Conservation (phyloP, 2,797 vertebrate species). For the Darevskia nairensis region DNA sequence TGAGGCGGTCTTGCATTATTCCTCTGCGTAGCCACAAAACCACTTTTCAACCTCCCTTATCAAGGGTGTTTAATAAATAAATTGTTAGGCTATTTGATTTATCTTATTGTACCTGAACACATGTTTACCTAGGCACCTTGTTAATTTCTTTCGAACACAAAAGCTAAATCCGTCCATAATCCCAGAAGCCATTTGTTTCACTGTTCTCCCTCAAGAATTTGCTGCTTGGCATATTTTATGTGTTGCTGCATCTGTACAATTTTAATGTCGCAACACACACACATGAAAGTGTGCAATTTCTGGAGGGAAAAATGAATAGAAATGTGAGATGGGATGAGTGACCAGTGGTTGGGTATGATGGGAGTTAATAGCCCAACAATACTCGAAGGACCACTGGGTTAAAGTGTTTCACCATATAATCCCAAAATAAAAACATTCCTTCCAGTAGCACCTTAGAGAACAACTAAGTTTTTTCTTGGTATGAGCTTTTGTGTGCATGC, state of each 20-base stretch:
- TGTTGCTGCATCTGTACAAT: not conserved
- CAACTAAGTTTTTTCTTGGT: too few relatives aligned
- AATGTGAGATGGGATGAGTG: not conserved
- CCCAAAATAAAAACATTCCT: too few relatives aligned
- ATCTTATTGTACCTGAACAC: not conserved
- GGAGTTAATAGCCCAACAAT: too few relatives aligned
- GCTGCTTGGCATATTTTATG: not conserved
- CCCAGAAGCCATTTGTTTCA: not conserved
- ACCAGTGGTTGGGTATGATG: not conserved
- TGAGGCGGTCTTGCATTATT: not conserved
- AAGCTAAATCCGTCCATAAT: not conserved
- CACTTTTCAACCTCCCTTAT: not conserved
- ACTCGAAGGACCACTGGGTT: too few relatives aligned
- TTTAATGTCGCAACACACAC: not conserved
- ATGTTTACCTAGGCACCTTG: not conserved
- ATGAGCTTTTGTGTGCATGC: too few relatives aligned
- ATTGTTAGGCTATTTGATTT: not conserved
- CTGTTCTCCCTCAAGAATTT: not conserved
- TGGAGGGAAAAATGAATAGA: not conserved
- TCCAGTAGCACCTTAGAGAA: too few relatives aligned
- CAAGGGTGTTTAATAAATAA: not conserved
- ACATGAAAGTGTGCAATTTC: not conserved
- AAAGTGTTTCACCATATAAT: not conserved
- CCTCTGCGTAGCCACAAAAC: not conserved
- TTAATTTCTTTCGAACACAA: not conserved